Percentiles rank a stretch among this genome's conserved stretches.
Evolutionary conservation across 35 echinoderm and acorn worm genomes (phyloP).

Genomic region (Anneissia japonica): DNA sequence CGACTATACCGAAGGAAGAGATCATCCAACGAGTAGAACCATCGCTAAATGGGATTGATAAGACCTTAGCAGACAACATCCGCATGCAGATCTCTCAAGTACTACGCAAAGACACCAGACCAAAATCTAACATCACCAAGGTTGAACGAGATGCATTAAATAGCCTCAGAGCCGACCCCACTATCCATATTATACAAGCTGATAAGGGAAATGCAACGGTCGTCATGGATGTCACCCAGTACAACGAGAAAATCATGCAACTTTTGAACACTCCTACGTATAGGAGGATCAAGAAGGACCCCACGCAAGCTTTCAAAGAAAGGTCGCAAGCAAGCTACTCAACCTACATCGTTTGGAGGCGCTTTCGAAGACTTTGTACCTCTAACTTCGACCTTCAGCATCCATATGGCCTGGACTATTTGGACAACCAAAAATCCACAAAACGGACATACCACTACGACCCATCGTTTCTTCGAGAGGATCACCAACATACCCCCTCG

Average conservation of each 20-base stretch:
- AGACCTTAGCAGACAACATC: neutral
- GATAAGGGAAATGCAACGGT: conserved; percentile 10
- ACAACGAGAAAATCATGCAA: neutral
- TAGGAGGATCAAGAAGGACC: neutral
- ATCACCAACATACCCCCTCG: conserved; percentile 16
- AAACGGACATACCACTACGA: conserved; percentile 2
- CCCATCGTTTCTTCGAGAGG: conserved; percentile 21
- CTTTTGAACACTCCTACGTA: neutral
- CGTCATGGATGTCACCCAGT: neutral
- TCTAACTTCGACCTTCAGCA: conserved; percentile 5
- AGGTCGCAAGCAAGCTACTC: neutral
- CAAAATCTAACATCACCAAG: conserved; percentile 12
- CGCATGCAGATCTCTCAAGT: neutral
- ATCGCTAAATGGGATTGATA: neutral
- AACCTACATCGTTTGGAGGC: neutral
- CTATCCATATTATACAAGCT: neutral
- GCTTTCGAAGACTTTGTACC: neutral
- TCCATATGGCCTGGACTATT: conserved; percentile 12
- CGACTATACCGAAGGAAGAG: neutral
- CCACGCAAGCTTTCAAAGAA: neutral
- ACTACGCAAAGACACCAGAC: neutral
- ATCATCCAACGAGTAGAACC: neutral
- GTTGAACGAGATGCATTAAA: neutral
- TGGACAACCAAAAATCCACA: conserved; percentile 47
- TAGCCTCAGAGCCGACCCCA: neutral